Evolutionary conservation across 2,113 vertebrate species (phyloP).

Genomic region (Raja brachyura): DNA sequence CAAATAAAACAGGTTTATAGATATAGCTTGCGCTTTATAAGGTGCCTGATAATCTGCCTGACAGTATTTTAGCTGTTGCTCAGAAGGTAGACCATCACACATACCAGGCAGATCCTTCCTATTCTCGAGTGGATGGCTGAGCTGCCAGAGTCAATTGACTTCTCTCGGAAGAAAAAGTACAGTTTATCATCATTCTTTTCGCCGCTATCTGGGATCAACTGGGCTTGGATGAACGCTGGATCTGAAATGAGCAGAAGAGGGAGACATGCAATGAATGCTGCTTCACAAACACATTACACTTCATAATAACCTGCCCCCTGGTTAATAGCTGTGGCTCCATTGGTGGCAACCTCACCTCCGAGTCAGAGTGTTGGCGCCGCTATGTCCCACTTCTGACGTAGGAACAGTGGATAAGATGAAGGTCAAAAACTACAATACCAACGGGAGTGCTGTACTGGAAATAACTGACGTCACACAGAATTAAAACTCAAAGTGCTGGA

Average conservation of each 20-base stretch:
- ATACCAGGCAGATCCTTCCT: conserved; percentile 91
- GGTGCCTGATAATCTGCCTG: neutral
- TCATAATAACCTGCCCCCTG: neutral
- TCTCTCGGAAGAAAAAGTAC: conserved; percentile 99
- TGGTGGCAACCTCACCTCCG: neutral
- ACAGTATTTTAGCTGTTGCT: neutral
- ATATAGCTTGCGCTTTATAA: neutral
- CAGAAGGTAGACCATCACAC: conserved; percentile 41
- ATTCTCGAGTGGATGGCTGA: conserved; percentile 89
- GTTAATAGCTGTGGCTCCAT: no score
- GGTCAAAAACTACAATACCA: no score
- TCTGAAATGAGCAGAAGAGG: conserved; percentile 57
- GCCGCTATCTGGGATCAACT: conserved; percentile 92
- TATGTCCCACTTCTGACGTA: neutral
- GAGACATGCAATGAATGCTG: neutral
- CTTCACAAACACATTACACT: neutral
- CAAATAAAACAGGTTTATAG: neutral
- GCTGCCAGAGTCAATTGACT: conserved; percentile 79
- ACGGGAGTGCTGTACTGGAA: no score
- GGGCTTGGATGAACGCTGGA: conserved; percentile 84
- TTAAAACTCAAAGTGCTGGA: no score
- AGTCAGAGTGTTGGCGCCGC: neutral
- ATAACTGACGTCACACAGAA: no score
- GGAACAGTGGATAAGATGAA: neutral
- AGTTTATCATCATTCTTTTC: conserved; percentile 96